Evolutionary conservation across 2,113 vertebrate genomes (phyloP).

Genomic region (Osmerus eperlanus): DNA sequence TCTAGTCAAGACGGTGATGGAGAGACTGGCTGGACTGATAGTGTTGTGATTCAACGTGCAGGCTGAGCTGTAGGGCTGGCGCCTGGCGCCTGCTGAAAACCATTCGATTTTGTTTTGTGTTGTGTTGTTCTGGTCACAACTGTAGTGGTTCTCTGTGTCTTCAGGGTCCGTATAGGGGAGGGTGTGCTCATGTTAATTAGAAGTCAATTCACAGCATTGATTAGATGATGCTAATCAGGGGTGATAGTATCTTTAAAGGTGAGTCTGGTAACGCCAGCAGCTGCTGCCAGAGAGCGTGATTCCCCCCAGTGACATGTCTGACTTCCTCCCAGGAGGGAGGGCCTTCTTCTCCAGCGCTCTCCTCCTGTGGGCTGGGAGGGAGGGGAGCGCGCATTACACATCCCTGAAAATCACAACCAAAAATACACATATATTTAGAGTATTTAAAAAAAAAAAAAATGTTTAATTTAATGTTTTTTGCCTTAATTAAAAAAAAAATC

Average conservation of each 20-base stretch:
- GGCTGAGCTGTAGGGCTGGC: too few species aligned
- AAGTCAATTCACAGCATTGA: conserved; percentile 24
- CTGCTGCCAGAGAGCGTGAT: conserved; percentile 12
- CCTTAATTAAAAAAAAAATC: not conserved
- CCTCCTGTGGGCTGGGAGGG: too few species aligned
- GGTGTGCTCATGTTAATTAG: conserved; percentile 24
- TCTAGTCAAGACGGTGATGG: too few species aligned
- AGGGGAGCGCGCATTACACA: too few species aligned
- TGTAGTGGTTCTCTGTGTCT: conserved; percentile 1
- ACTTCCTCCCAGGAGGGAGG: too few species aligned
- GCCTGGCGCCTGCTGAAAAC: too few species aligned
- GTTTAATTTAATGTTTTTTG: not conserved
- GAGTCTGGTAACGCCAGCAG: conserved; percentile 12
- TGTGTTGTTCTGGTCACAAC: not conserved
- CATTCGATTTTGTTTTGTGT: not conserved
- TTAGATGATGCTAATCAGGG: conserved; percentile 30
- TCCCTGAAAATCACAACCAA: too few species aligned
- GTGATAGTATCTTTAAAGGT: conserved; percentile 23
- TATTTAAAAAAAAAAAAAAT: not conserved
- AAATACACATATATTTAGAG: not conserved
- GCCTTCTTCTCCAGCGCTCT: too few species aligned
- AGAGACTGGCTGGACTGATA: too few species aligned
- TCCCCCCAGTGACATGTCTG: conserved; percentile 9
- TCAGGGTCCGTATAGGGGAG: not conserved
- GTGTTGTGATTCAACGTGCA: too few species aligned